These are phyloP conservation scores for Mesocentrotus franciscanus DNA, from an alignment of 53 echinoderm and acorn worm genomes.

Conservation along the genomic window DNA sequence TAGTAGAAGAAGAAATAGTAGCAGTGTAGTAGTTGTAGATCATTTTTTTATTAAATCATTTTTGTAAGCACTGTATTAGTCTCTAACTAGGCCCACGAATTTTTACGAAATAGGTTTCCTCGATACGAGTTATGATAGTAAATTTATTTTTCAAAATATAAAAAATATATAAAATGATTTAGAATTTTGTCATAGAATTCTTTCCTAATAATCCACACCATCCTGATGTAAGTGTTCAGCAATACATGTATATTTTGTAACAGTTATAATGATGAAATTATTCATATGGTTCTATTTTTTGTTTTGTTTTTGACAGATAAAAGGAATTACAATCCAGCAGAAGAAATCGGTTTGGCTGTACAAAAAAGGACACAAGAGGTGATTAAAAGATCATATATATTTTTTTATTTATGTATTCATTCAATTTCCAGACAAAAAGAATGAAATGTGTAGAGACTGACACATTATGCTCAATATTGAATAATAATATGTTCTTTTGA, in stretches of 20 bases:
- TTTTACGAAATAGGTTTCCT: no score
- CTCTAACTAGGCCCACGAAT: no score
- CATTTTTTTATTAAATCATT: no score
- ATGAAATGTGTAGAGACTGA: not conserved
- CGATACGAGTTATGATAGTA: no score
- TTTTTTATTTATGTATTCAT: not conserved
- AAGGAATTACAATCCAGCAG: slow-evolving; percentile 21
- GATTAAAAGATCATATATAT: not conserved
- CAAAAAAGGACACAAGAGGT: slow-evolving; percentile 20
- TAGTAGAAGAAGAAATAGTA: not conserved
- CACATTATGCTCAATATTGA: not conserved
- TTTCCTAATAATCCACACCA: no score
- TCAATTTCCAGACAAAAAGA: not conserved
- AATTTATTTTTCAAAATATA: no score
- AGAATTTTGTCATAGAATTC: no score
- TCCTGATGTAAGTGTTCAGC: no score
- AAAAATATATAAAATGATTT: no score
- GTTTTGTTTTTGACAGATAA: slow-evolving; percentile 7
- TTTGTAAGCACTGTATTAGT: no score
- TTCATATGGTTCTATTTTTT: not conserved
- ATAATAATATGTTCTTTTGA: not conserved
- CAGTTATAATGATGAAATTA: not conserved
- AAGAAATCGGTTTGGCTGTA: slow-evolving; percentile 30
- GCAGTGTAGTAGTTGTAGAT: not conserved
- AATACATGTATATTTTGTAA: not conserved